Evolutionary conservation across 2,888 invertebrate species (phyloP).

Genomic region (Phalangium opilio): DNA sequence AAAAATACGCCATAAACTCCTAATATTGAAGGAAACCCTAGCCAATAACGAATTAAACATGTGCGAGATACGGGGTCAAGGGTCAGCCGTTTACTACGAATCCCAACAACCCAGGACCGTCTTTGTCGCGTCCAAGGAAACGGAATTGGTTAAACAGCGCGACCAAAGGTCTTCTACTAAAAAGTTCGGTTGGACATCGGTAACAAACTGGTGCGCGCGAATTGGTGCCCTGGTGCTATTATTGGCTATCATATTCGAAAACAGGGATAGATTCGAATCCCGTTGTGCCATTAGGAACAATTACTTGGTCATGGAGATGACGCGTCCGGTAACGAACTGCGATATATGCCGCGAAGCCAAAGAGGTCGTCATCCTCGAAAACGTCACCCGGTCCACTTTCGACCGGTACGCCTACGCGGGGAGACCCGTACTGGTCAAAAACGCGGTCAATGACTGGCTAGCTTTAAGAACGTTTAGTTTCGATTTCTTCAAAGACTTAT

Average conservation of each 20-base stretch:
- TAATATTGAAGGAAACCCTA: too few relatives aligned
- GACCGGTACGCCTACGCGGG: slow-evolving; percentile 57
- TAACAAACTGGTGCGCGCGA: neutral
- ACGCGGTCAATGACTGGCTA: slow-evolving; percentile 58
- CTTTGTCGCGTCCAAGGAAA: too few relatives aligned
- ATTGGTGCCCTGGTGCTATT: neutral
- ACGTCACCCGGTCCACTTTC: slow-evolving; percentile 45
- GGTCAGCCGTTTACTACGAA: too few relatives aligned
- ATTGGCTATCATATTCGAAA: neutral
- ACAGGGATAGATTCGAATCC: slow-evolving; percentile 17
- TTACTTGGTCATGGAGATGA: slow-evolving; percentile 71
- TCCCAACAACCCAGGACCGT: too few relatives aligned
- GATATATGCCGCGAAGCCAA: slow-evolving; percentile 54
- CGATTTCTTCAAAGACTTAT: slow-evolving; percentile 26
- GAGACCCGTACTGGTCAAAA: slow-evolving; percentile 60
- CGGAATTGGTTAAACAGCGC: too few relatives aligned
- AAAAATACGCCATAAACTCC: too few relatives aligned
- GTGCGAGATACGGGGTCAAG: too few relatives aligned
- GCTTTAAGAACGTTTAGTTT: slow-evolving; percentile 40
- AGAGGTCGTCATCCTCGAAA: slow-evolving; percentile 45
- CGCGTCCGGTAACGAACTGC: slow-evolving; percentile 66
- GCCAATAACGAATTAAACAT: too few relatives aligned
- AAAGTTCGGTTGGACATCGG: too few relatives aligned
- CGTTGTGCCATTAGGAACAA: slow-evolving; percentile 68
- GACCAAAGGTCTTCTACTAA: too few relatives aligned